Evolutionary conservation across 2,888 invertebrate genomes (phyloP).

Genomic region (Catocala fraxini): DNA sequence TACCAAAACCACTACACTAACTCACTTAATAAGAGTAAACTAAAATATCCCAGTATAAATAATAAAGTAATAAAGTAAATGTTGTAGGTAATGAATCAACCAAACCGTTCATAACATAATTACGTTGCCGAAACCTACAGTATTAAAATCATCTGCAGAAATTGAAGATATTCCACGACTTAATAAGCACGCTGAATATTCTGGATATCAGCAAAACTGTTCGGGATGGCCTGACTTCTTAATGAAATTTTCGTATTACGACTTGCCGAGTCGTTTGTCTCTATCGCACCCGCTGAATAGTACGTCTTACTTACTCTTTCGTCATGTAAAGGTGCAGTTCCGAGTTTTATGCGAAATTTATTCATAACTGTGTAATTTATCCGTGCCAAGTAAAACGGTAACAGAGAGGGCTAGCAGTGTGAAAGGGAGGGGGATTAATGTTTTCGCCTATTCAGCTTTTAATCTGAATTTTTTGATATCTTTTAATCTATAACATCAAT

Average conservation of each 20-base stretch:
- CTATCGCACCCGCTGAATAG: constrained; percentile 51
- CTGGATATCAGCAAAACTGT: constrained; percentile 82
- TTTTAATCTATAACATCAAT: too few species aligned
- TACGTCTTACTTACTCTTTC: constrained; percentile 67
- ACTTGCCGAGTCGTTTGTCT: constrained; percentile 65
- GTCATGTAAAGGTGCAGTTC: constrained; percentile 83
- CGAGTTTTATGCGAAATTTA: constrained; percentile 88
- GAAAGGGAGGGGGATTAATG: constrained; percentile 57
- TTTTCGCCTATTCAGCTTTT: constrained; percentile 76
- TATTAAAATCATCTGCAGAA: constrained; percentile 75
- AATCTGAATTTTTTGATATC: constrained; percentile 58
- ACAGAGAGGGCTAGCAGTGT: constrained; percentile 69
- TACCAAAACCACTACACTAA: too few species aligned
- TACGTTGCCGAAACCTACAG: constrained; percentile 56
- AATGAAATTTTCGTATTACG: constrained; percentile 87
- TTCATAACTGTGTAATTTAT: constrained; percentile 88
- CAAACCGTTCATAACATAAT: constrained; percentile 39
- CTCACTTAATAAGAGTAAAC: too few species aligned
- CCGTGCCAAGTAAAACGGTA: constrained; percentile 83
- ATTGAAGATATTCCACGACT: constrained; percentile 77
- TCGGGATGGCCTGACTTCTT: constrained; percentile 83
- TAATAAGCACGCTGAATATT: constrained; percentile 82
- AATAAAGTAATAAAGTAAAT: background rate
- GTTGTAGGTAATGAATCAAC: constrained; percentile 16
- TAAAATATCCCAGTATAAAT: too few species aligned